A percentile compares a stretch with the other conserved stretches of the same genome.
Conservation (phyloP, 2,888 invertebrate genomes). For the Exephanes ischioxanthus region DNA sequence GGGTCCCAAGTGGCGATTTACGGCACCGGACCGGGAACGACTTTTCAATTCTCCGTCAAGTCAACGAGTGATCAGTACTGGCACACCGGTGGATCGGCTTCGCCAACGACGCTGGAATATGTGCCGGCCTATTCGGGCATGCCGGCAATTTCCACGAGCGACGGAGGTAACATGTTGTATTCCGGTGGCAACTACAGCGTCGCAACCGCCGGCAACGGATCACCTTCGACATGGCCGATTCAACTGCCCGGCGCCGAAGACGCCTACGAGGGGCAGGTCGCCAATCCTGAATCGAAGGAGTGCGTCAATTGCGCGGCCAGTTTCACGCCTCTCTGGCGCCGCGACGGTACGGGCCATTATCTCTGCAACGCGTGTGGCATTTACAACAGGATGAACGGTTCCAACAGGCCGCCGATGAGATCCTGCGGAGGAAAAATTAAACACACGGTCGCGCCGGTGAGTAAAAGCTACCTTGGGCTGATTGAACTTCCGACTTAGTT, state of each 20-base stretch:
- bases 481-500: background rate
- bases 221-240: constrained; percentile 85
- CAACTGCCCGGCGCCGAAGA: constrained; percentile 85
- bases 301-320: constrained; percentile 89
- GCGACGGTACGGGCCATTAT: constrained; percentile 94
- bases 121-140: constrained; percentile 80
- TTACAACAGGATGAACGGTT: constrained; percentile 86
- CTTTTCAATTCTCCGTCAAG: constrained; percentile 87
- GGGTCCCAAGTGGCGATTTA: constrained; percentile 88
- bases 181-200: constrained; percentile 79
- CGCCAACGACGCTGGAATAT: constrained; percentile 77
- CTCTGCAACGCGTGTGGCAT: constrained; percentile 94
- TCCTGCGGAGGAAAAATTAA: constrained; percentile 80
- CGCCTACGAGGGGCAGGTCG: constrained; percentile 85
- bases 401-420: constrained; percentile 86
- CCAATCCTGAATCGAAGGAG: constrained; percentile 89
- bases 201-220: constrained; percentile 85
- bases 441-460: constrained; percentile 80
- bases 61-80: constrained; percentile 82
- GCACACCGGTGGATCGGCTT: constrained; percentile 69
- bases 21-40: constrained; percentile 84
- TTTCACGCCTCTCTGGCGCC: constrained; percentile 93
- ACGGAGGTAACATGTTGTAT: constrained; percentile 78
- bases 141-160: constrained; percentile 77
- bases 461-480: constrained; percentile 51